Percentiles rank a stretch among this genome's conserved stretches.
These are phyloP conservation scores for Pammene fasciana DNA, from an alignment of 2,888 invertebrate species.

Conservation along the genomic window DNA sequence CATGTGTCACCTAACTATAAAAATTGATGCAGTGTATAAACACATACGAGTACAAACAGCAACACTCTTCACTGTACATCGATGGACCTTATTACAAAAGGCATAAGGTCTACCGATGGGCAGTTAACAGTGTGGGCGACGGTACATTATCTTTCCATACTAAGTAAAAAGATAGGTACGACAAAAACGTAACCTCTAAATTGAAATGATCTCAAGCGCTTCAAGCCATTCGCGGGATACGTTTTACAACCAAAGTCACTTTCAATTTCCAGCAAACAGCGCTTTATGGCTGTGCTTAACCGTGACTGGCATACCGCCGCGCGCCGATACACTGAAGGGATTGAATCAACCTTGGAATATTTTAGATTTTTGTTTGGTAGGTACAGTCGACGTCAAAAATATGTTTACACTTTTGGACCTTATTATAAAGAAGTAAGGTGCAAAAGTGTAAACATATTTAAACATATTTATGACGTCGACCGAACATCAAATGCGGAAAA, in stretches of 20 bases:
- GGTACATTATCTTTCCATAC: conserved; percentile 6
- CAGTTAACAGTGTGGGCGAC: too few relatives aligned
- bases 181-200: conserved; percentile 47
- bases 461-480: not conserved
- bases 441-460: too few relatives aligned
- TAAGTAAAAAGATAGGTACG: conserved; percentile 11
- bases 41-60: too few relatives aligned
- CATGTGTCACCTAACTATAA: too few relatives aligned
- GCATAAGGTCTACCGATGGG: too few relatives aligned
- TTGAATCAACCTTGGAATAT: conserved; percentile 40
- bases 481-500: not conserved
- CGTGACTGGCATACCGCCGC: conserved; percentile 70
- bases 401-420: too few relatives aligned
- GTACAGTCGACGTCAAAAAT: too few relatives aligned
- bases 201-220: conserved; percentile 67
- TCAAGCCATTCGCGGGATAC: conserved; percentile 61
- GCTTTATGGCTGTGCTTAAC: conserved; percentile 70
- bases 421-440: too few relatives aligned
- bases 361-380: conserved; percentile 35
- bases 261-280: conserved; percentile 79
- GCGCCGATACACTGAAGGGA: conserved; percentile 30
- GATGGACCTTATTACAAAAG: too few relatives aligned
- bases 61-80: too few relatives aligned
- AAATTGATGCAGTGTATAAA: too few relatives aligned
- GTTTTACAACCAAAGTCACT: conserved; percentile 79